Conservation (phyloP, 1,140 invertebrate genomes). For the Penaeus japonicus region DNA sequence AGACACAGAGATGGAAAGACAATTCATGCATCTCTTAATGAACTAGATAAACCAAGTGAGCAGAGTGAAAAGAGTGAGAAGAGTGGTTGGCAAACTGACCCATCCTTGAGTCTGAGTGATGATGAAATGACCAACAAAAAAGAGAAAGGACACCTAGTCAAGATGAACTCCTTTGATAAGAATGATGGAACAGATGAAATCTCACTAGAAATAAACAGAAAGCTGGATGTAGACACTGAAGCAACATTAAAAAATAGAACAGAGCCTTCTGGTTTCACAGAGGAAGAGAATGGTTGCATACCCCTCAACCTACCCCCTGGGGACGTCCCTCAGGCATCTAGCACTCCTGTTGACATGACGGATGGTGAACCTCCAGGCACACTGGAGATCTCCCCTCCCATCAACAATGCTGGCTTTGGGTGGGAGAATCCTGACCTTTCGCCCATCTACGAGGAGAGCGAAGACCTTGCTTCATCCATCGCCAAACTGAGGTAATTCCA, state of each 20-base stretch:
- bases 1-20: conserved; percentile 1
- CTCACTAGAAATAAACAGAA: conserved; percentile 25
- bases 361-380: conserved; percentile 14
- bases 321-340: background rate
- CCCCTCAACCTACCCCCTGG: no score
- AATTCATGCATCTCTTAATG: conserved; percentile 27
- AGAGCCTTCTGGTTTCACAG: background rate
- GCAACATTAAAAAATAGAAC: background rate
- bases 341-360: background rate
- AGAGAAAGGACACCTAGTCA: conserved; percentile 42
- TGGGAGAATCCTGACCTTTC: conserved; percentile 60
- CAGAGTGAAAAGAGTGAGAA: background rate
- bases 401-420: conserved; percentile 48
- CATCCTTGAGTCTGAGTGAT: conserved; percentile 13
- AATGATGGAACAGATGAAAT: conserved; percentile 51
- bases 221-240: background rate
- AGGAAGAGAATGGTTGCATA: no score
- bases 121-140: conserved; percentile 54
- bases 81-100: background rate
- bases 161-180: conserved; percentile 53
- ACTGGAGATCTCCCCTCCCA: conserved; percentile 21
- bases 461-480: conserved; percentile 76
- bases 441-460: conserved; percentile 76
- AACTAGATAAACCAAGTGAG: conserved; percentile 25
- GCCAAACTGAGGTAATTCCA: conserved; percentile 68